These are phyloP conservation scores for Coilia nasus DNA, from an alignment of 2,797 vertebrate species.

Conservation along the genomic window DNA sequence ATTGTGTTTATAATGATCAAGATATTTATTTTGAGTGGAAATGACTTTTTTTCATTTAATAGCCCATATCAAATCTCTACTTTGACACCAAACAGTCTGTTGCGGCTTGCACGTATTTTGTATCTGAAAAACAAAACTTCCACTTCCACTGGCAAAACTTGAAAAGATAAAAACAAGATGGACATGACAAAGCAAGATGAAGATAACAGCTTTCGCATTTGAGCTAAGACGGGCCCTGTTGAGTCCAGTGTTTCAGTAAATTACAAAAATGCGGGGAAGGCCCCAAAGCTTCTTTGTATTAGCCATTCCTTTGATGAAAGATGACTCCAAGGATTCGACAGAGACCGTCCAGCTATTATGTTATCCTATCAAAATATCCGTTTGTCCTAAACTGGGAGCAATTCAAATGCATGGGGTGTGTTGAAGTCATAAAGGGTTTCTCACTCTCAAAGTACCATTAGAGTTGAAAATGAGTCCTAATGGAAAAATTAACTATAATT, in stretches of 20 bases:
- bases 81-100: too few relatives aligned
- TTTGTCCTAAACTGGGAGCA: not conserved
- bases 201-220: not conserved
- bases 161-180: not conserved
- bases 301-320: not conserved
- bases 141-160: not conserved
- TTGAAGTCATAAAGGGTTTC: constrained; percentile 41
- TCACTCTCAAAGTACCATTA: constrained; percentile 36
- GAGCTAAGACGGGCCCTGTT: not conserved
- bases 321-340: not conserved
- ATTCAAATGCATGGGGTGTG: constrained; percentile 22
- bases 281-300: constrained; percentile 1
- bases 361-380: not conserved
- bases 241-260: not conserved
- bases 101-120: too few relatives aligned
- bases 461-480: constrained; percentile 38
- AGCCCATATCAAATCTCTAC: too few relatives aligned
- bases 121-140: not conserved
- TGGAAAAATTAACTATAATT: not conserved
- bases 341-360: not conserved
- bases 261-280: not conserved
- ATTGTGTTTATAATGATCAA: too few relatives aligned
- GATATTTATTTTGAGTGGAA: too few relatives aligned
- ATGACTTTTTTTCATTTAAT: too few relatives aligned
- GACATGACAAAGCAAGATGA: not conserved